Percentiles rank a stretch among this genome's conserved stretches.
These are phyloP conservation scores for Andrena dorsata DNA, from an alignment of 2,888 invertebrate genomes.

Conservation along the genomic window DNA sequence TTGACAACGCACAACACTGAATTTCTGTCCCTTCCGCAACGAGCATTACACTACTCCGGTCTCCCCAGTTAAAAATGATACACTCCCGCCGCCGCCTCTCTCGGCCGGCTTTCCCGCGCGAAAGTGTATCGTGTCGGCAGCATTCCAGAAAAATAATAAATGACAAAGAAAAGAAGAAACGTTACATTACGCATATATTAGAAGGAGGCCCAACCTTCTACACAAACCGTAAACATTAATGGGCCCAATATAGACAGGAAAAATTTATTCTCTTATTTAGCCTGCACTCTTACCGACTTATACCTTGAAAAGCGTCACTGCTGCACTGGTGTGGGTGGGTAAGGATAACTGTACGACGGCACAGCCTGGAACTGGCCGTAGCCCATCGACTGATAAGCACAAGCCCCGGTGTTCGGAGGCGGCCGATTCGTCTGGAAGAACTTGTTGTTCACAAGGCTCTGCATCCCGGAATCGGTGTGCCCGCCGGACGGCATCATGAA, in stretches of 20 bases:
- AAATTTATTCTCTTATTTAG: constrained; percentile 67
- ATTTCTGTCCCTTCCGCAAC: neutral
- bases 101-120: neutral
- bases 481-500: constrained; percentile 85
- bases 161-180: constrained; percentile 73
- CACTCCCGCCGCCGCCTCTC: neutral
- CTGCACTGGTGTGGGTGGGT: constrained; percentile 90
- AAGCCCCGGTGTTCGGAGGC: constrained; percentile 87
- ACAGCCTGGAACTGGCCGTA: constrained; percentile 90
- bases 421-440: constrained; percentile 90
- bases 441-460: constrained; percentile 88
- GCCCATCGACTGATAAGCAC: constrained; percentile 88
- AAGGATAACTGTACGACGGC: constrained; percentile 88
- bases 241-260: constrained; percentile 58
- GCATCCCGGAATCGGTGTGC: constrained; percentile 85
- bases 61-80: neutral
- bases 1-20: constrained; percentile 43
- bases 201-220: constrained; percentile 64
- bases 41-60: neutral
- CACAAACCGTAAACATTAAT: constrained; percentile 66
- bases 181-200: constrained; percentile 67
- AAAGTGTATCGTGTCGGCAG: constrained; percentile 57
- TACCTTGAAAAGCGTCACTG: constrained; percentile 87
- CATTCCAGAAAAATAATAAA: constrained; percentile 79
- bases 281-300: constrained; percentile 67